Percentiles rank a stretch among this genome's conserved stretches.
phyloP scores from a whole-genome alignment of 2,797 vertebrate genomes.

The Phalloptychus januarius region DNA sequence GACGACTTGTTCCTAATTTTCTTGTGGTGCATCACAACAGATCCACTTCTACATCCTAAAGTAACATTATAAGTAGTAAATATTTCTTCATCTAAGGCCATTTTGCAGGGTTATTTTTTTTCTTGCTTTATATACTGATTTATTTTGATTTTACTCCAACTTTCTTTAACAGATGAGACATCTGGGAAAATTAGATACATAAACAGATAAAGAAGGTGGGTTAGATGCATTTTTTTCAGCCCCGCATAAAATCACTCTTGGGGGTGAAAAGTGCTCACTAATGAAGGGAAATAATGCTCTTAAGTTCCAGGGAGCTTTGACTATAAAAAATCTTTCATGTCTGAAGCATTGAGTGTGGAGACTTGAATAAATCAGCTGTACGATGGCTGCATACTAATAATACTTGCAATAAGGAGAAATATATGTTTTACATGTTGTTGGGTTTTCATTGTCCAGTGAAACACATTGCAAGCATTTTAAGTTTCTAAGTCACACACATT shows the following conservation, averaged over 20 bases:
- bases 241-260: neutral
- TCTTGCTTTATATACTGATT: neutral
- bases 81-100: neutral
- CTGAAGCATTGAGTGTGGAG: neutral
- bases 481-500: neutral
- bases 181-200: neutral
- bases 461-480: neutral
- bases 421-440: neutral
- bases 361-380: conserved; percentile 2
- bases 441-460: neutral
- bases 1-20: neutral
- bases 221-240: neutral
- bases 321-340: conserved; percentile 20
- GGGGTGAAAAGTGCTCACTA: neutral
- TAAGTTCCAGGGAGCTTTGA: conserved; percentile 5
- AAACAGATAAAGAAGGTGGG: neutral
- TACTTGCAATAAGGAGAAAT: neutral
- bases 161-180: neutral
- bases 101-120: neutral
- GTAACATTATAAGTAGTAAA: neutral
- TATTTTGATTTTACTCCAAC: neutral
- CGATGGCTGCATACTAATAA: conserved; percentile 1
- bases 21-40: neutral
- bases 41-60: neutral
- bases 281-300: neutral